phyloP scores from a whole-genome alignment of 2,113 vertebrate species.

The Tragelaphus imberbis region DNA sequence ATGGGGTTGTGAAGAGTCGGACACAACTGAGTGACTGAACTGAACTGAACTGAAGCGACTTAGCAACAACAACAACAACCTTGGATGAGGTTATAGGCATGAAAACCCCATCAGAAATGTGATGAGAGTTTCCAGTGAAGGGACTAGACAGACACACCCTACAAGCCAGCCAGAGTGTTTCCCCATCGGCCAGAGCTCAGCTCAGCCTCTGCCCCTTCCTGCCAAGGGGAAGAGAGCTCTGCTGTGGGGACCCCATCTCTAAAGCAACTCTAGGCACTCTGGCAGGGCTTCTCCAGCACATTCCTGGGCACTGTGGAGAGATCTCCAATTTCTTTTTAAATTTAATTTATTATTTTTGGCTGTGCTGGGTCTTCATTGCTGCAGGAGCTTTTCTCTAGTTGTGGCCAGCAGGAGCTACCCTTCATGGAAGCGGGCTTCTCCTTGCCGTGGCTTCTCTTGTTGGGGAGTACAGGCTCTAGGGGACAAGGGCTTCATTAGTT shows the following conservation, averaged over 20 bases:
- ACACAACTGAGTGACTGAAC: not conserved
- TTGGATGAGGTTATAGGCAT: fast-evolving
- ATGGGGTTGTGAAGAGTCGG: not conserved
- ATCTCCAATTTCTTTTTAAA: not conserved
- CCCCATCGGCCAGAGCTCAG: not conserved
- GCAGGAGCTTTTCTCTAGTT: not conserved
- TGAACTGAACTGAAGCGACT: not conserved
- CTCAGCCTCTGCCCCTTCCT: not conserved
- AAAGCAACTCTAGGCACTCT: not conserved
- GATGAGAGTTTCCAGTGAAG: not conserved
- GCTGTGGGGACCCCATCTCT: too few species aligned
- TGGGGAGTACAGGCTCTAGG: not conserved
- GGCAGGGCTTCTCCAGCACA: not conserved
- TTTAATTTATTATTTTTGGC: not conserved
- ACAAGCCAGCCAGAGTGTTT: not conserved
- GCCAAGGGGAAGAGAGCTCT: not conserved
- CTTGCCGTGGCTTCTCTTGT: not conserved
- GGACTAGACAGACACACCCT: not conserved
- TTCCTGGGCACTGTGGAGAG: not conserved
- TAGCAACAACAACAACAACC: not conserved
- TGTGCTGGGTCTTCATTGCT: not conserved
- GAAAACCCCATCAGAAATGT: not conserved
- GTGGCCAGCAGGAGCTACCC: not conserved
- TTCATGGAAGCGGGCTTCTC: not conserved
- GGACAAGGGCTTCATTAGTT: not conserved